Evolutionary conservation across 1,140 invertebrate genomes (phyloP).

Genomic region (Penaeus vannamei): DNA sequence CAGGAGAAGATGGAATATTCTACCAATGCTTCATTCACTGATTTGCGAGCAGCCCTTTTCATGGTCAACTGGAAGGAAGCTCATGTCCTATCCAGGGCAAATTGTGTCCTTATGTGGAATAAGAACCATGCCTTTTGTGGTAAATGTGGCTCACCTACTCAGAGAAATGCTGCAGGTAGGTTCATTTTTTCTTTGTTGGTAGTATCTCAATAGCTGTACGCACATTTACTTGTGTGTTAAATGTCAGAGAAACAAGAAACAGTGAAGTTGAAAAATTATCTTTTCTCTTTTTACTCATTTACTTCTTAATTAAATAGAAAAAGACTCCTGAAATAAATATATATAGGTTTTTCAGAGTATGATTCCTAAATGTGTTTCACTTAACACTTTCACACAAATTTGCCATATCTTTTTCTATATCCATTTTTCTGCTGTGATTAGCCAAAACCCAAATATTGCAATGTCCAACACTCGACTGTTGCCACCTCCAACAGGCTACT

Average conservation of each 20-base stretch:
- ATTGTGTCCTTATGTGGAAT: slow-evolving; percentile 52
- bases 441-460: too few species aligned
- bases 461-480: too few species aligned
- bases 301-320: too few species aligned
- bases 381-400: not conserved
- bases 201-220: too few species aligned
- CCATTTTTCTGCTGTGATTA: not conserved
- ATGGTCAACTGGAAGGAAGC: slow-evolving; percentile 57
- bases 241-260: too few species aligned
- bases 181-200: not conserved
- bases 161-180: slow-evolving; percentile 52
- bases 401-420: not conserved
- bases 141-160: slow-evolving; percentile 50
- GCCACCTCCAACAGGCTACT: slow-evolving; percentile 72
- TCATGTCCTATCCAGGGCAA: slow-evolving; percentile 50
- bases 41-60: slow-evolving; percentile 46
- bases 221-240: too few species aligned
- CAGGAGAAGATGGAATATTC: slow-evolving; percentile 43
- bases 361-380: too few species aligned
- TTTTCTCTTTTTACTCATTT: too few species aligned
- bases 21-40: slow-evolving; percentile 39
- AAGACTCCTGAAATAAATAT: too few species aligned
- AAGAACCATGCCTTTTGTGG: slow-evolving; percentile 57
- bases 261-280: too few species aligned
- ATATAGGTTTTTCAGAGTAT: too few species aligned